A percentile compares a stretch with the other conserved stretches of the same genome.
Evolutionary conservation across 2,888 invertebrate species (phyloP).

Genomic region (Dexiosoma caninum): DNA sequence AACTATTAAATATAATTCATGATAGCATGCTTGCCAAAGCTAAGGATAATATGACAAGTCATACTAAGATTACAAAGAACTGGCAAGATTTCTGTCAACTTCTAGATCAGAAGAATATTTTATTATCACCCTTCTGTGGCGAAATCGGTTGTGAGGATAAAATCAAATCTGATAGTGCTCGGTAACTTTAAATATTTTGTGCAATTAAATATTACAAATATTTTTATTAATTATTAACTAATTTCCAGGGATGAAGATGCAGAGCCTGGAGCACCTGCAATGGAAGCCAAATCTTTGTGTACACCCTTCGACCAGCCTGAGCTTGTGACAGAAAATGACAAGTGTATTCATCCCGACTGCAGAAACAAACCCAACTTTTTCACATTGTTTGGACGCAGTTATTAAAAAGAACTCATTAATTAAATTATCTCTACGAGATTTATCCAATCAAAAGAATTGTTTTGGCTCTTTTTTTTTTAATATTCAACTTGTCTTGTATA

Average conservation of each 20-base stretch:
- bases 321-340: slow-evolving; percentile 80
- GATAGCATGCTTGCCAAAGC: slow-evolving; percentile 88
- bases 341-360: slow-evolving; percentile 94
- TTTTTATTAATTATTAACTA: not conserved
- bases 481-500: too few relatives aligned
- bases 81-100: slow-evolving; percentile 90
- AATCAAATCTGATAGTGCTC: slow-evolving; percentile 96
- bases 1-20: slow-evolving; percentile 90
- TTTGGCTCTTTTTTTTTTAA: not conserved
- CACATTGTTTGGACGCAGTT: slow-evolving; percentile 97
- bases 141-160: slow-evolving; percentile 92
- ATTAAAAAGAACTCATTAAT: slow-evolving; percentile 79
- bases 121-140: slow-evolving; percentile 98
- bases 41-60: slow-evolving; percentile 85
- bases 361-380: slow-evolving; percentile 88
- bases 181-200: slow-evolving; percentile 79
- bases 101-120: slow-evolving; percentile 92
- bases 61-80: slow-evolving; percentile 84
- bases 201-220: not conserved
- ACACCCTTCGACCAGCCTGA: slow-evolving; percentile 94
- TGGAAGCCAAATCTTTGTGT: slow-evolving; percentile 99
- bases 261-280: slow-evolving; percentile 91
- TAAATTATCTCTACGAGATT: not conserved
- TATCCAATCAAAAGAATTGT: not conserved
- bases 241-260: slow-evolving; percentile 79